Conservation (phyloP, 2,888 invertebrate genomes). For the Chorisops tibialis region DNA sequence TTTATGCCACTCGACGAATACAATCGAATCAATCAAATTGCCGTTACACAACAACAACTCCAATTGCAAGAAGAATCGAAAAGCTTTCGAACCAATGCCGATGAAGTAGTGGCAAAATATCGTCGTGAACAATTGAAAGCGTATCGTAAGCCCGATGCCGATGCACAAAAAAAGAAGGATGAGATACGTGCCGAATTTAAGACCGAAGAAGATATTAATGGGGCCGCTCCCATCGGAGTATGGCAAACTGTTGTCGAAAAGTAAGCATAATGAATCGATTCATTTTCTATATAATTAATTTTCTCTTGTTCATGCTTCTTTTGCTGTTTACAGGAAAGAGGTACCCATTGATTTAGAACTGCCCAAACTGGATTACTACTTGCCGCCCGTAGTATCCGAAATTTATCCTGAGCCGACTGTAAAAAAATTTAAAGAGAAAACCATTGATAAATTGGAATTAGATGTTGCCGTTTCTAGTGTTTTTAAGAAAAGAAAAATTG, state of each 20-base stretch:
- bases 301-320: no score
- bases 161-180: slow-evolving; percentile 46
- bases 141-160: slow-evolving; percentile 42
- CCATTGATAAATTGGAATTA: slow-evolving; percentile 40
- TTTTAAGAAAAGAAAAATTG: slow-evolving; percentile 50
- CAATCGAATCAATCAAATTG: slow-evolving; percentile 55
- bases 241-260: slow-evolving; percentile 67
- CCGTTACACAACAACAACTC: slow-evolving; percentile 54
- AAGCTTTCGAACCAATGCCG: slow-evolving; percentile 52
- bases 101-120: slow-evolving; percentile 52
- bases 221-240: slow-evolving; percentile 67
- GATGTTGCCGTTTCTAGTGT: slow-evolving; percentile 37
- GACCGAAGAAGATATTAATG: slow-evolving; percentile 53
- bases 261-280: slow-evolving; percentile 51
- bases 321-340: slow-evolving; percentile 54
- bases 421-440: slow-evolving; percentile 52
- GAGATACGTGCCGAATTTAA: slow-evolving; percentile 55
- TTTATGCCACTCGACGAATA: slow-evolving; percentile 67
- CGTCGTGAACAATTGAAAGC: slow-evolving; percentile 48
- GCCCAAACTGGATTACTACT: slow-evolving; percentile 45
- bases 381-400: slow-evolving; percentile 41
- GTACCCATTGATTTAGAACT: slow-evolving; percentile 58
- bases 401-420: slow-evolving; percentile 42
- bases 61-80: slow-evolving; percentile 52
- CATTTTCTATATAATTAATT: slow-evolving; percentile 3